These are phyloP conservation scores for Crenichthys baileyi DNA, from an alignment of 2,797 vertebrate species.

Conservation along the genomic window DNA sequence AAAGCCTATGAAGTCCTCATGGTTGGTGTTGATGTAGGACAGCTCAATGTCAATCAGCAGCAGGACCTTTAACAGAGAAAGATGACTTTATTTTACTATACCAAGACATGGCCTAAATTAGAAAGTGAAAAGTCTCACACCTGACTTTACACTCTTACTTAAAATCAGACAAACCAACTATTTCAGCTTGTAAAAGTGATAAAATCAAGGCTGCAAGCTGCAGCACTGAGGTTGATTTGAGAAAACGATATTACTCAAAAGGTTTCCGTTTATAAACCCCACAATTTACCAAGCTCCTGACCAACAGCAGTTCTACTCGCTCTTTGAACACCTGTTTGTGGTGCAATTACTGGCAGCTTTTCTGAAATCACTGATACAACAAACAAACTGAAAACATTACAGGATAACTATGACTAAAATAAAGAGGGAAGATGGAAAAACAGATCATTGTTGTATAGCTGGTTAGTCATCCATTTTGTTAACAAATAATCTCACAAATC, in stretches of 20 bases:
- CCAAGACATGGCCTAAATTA: slow-evolving; percentile 5
- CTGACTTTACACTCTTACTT: slow-evolving; percentile 11
- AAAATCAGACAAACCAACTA: neutral
- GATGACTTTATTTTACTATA: slow-evolving; percentile 44
- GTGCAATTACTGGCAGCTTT: neutral
- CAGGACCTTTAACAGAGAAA: slow-evolving; percentile 84
- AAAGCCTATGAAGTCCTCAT: slow-evolving; percentile 99
- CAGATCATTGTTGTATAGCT: neutral
- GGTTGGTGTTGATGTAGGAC: slow-evolving; percentile 99
- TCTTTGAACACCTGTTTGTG: neutral
- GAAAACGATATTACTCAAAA: slow-evolving; percentile 16
- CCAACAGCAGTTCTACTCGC: neutral
- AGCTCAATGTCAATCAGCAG: slow-evolving; percentile 96
- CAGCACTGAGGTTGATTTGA: slow-evolving; percentile 3
- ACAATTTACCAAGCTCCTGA: neutral
- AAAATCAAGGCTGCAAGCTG: neutral
- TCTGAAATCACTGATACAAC: neutral
- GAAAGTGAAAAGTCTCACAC: slow-evolving; percentile 10
- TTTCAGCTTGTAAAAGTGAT: neutral
- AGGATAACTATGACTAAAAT: neutral
- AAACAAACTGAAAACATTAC: neutral
- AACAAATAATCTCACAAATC: slow-evolving; percentile 7
- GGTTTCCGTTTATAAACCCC: slow-evolving; percentile 14
- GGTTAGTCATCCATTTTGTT: neutral
- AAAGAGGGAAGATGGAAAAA: slow-evolving; percentile 13